Conservation (phyloP, 2,888 invertebrate species). For the Rotaria sp. region DNA sequence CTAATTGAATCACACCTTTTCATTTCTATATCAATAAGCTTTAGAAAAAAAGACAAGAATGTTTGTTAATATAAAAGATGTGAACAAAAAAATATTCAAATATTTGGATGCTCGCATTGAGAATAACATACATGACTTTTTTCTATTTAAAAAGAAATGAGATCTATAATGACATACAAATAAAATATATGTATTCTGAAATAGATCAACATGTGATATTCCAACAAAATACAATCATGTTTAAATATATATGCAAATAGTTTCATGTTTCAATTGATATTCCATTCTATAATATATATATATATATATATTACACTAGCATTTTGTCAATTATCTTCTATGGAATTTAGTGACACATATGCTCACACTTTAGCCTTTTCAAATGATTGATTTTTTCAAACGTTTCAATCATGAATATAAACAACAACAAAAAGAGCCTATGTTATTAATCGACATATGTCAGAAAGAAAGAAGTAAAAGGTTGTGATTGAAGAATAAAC, state of each 20-base stretch:
- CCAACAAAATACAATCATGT: not conserved
- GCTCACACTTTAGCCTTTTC: not conserved
- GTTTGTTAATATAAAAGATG: not conserved
- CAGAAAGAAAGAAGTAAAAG: not conserved
- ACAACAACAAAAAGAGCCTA: not conserved
- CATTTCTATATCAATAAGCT: not conserved
- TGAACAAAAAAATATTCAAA: not conserved
- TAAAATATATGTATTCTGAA: not conserved
- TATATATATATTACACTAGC: not conserved
- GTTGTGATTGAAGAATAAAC: not conserved
- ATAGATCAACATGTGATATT: not conserved
- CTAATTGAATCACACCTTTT: slow-evolving; percentile 22
- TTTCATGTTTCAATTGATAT: not conserved
- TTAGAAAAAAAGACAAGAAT: not conserved
- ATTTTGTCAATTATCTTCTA: not conserved
- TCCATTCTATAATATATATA: not conserved
- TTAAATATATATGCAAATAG: not conserved
- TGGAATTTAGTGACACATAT: not conserved
- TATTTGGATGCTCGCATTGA: not conserved
- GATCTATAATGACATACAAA: not conserved
- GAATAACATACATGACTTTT: not conserved
- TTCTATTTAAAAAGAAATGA: not conserved
- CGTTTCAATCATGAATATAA: not conserved
- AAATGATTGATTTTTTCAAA: not conserved
- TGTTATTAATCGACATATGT: not conserved